Evolutionary conservation across 2,888 invertebrate species (phyloP).

Genomic region (Melipona beecheii): DNA sequence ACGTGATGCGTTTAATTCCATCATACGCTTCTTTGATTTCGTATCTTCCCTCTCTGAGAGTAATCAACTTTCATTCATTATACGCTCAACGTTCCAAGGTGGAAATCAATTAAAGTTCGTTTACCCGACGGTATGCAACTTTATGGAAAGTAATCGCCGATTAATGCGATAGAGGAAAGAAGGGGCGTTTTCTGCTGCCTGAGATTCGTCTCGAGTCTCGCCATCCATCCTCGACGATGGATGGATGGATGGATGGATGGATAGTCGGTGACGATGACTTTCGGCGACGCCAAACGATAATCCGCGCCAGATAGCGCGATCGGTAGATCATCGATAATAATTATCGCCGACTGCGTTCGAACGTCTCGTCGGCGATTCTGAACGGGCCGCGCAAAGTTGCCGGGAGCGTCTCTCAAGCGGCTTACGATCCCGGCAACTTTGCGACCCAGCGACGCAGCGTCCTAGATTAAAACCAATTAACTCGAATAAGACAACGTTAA

Average conservation of each 20-base stretch:
- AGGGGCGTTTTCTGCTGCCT: no score
- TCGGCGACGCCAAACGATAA: background rate
- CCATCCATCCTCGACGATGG: background rate
- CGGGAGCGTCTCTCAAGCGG: constrained; percentile 21
- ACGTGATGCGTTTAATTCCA: background rate
- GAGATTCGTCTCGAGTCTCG: background rate
- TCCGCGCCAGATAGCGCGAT: background rate
- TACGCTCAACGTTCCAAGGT: background rate
- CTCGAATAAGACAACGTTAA: constrained; percentile 53
- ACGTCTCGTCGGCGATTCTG: constrained; percentile 12
- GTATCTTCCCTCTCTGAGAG: background rate
- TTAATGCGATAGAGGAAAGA: background rate
- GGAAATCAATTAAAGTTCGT: constrained; percentile 3
- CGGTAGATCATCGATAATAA: constrained; percentile 15
- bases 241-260: no score
- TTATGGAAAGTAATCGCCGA: background rate
- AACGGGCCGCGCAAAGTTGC: background rate
- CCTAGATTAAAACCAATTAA: constrained; percentile 55
- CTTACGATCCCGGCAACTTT: constrained; percentile 23
- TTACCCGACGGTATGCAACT: background rate
- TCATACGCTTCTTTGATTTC: background rate
- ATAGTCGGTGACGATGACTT: background rate
- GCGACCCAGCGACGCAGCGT: constrained; percentile 25
- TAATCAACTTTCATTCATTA: background rate
- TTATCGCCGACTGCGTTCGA: background rate